A percentile compares a stretch with the other conserved stretches of the same genome.
Evolutionary conservation across 2,888 invertebrate species (phyloP).

Genomic region (Caenorhabditis becei): DNA sequence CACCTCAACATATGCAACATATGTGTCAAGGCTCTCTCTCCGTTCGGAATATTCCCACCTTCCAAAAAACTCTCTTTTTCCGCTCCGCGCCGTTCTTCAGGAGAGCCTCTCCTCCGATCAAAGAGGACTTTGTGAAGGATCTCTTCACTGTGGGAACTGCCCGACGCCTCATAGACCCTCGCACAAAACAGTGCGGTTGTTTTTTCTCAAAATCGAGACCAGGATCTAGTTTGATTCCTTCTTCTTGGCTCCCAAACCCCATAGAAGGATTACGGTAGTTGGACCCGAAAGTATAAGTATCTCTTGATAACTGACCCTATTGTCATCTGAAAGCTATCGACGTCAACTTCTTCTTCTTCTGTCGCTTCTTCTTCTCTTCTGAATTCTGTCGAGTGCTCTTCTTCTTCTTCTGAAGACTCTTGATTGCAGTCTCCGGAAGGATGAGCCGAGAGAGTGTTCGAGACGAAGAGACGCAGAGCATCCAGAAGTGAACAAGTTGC

Average conservation of each 20-base stretch:
- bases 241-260: not conserved
- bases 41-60: slow-evolving; percentile 55
- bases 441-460: slow-evolving; percentile 22
- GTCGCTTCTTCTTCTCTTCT: slow-evolving; percentile 31
- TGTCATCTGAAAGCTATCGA: slow-evolving; percentile 32
- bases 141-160: slow-evolving; percentile 57
- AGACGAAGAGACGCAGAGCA: slow-evolving; percentile 39
- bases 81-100: slow-evolving; percentile 2
- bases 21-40: slow-evolving; percentile 36
- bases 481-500: slow-evolving; percentile 52
- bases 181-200: slow-evolving; percentile 3
- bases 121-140: slow-evolving; percentile 53
- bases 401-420: slow-evolving; percentile 58
- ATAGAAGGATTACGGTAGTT: slow-evolving; percentile 37
- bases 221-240: slow-evolving; percentile 12
- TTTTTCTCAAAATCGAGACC: not conserved
- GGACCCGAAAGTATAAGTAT: slow-evolving; percentile 45
- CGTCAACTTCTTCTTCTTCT: slow-evolving; percentile 35
- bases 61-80: slow-evolving; percentile 41
- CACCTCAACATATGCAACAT: slow-evolving; percentile 60
- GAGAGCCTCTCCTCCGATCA: slow-evolving; percentile 35
- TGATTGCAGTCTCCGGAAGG: slow-evolving; percentile 58
- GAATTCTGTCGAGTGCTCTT: slow-evolving; percentile 57
- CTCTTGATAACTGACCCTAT: slow-evolving; percentile 62
- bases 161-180: slow-evolving; percentile 10